phyloP scores from a whole-genome alignment of 2,888 invertebrate genomes.

The Rosalia funebris region DNA sequence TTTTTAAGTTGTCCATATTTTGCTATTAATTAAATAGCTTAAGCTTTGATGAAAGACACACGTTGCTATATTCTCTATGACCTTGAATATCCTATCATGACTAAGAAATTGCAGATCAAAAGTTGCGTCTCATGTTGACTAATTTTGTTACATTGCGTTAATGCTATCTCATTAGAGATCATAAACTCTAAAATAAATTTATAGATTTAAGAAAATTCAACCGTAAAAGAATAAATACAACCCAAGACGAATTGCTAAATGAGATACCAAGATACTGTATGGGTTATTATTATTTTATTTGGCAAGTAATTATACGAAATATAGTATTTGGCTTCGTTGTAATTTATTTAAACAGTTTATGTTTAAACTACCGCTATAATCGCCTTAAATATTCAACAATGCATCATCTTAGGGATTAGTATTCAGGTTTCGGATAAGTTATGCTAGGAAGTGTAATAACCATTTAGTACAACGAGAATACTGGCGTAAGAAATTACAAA shows the following conservation, averaged over 20 bases:
- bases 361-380: background rate
- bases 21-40: too few relatives aligned
- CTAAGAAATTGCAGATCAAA: too few relatives aligned
- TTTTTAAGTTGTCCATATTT: too few relatives aligned
- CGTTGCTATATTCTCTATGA: too few relatives aligned
- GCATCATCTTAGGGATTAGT: background rate
- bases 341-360: background rate
- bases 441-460: background rate
- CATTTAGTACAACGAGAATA: background rate
- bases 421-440: constrained; percentile 20
- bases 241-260: background rate
- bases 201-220: background rate
- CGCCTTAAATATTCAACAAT: background rate
- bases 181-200: background rate
- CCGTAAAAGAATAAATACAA: background rate
- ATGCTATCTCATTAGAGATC: background rate
- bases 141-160: too few relatives aligned
- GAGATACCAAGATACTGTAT: background rate
- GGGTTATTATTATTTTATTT: background rate
- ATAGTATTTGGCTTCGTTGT: too few relatives aligned
- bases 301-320: too few relatives aligned
- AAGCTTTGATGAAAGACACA: too few relatives aligned
- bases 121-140: too few relatives aligned
- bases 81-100: too few relatives aligned
- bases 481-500: background rate